Evolutionary conservation across 1,140 invertebrate genomes (phyloP).

Genomic region (Rhopalosiphum maidis): DNA sequence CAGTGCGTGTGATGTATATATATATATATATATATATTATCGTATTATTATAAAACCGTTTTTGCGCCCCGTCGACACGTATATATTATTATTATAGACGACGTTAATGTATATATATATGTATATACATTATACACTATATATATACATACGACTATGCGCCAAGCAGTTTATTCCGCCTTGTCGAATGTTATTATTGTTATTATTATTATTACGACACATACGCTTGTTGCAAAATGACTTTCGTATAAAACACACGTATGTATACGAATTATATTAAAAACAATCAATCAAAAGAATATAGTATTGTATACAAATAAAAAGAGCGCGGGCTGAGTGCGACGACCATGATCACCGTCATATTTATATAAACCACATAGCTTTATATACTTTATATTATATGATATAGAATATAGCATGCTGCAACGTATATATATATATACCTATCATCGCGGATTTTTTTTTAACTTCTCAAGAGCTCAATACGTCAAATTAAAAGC

Average conservation of each 20-base stretch:
- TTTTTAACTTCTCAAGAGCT: no score
- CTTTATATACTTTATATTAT: background rate
- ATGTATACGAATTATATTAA: background rate
- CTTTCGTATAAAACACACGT: background rate
- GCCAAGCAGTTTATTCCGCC: constrained; percentile 31
- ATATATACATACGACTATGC: background rate
- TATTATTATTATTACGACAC: background rate
- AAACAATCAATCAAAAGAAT: constrained; percentile 36
- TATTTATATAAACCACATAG: background rate
- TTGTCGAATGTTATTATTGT: constrained; percentile 22
- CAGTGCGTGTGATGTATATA: no score
- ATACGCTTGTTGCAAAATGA: background rate
- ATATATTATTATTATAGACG: background rate
- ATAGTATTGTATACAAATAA: background rate
- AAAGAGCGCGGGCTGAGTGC: background rate
- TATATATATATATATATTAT: background rate
- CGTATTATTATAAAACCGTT: constrained; percentile 19
- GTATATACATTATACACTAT: background rate
- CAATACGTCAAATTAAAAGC: no score
- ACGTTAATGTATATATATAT: background rate
- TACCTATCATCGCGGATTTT: no score
- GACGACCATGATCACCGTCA: background rate
- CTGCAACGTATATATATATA: no score
- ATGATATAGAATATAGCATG: background rate
- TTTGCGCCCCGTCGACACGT: constrained; percentile 31